A percentile compares a stretch with the other conserved stretches of the same genome.
Conservation (phyloP, 2,797 vertebrate species). For the Neosilurus hyrtlii region DNA sequence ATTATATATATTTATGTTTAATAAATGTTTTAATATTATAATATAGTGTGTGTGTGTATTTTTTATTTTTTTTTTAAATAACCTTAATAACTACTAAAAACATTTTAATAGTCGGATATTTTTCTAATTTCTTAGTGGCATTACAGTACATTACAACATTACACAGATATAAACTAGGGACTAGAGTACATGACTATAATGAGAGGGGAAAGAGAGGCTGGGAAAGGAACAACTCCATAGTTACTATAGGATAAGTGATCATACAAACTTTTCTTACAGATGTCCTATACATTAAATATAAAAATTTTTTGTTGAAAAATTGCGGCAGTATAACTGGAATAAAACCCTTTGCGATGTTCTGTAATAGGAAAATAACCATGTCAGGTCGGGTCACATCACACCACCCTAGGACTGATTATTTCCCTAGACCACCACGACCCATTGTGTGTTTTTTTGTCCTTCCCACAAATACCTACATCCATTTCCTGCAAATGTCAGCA, state of each 20-base stretch:
- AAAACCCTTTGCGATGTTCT: neutral
- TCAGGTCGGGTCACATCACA: neutral
- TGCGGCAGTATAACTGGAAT: neutral
- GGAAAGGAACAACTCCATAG: neutral
- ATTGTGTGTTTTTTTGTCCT: neutral
- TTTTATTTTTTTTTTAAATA: no score
- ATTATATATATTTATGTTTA: no score
- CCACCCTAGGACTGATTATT: neutral
- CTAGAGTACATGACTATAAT: no score
- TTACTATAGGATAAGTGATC: neutral
- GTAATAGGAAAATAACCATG: neutral
- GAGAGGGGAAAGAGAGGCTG: neutral
- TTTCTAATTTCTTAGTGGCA: neutral
- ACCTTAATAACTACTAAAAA: no score
- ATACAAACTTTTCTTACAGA: neutral
- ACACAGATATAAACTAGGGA: no score
- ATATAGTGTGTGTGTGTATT: no score
- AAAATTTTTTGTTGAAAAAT: neutral
- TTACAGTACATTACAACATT: no score
- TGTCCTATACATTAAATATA: neutral
- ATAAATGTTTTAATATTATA: no score
- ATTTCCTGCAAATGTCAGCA: neutral
- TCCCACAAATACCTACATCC: neutral
- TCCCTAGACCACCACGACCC: neutral
- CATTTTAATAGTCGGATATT: no score